Evolutionary conservation across 2,113 vertebrate species (phyloP).

Genomic region (Megalops atlanticus): DNA sequence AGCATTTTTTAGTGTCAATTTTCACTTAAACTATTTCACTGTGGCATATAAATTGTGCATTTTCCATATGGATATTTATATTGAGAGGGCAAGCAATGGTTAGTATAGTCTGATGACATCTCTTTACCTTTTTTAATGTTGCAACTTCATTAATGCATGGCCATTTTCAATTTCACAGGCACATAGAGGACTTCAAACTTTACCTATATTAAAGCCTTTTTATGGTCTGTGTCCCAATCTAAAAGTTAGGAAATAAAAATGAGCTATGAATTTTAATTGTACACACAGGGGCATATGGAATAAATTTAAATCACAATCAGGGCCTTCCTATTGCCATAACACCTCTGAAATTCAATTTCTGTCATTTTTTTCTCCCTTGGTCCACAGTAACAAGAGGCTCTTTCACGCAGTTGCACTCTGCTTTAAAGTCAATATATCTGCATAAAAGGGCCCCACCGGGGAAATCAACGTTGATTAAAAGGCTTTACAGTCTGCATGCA

Average conservation of each 20-base stretch:
- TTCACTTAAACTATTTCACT: too few relatives aligned
- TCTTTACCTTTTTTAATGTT: neutral
- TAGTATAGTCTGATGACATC: neutral
- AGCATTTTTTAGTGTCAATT: too few relatives aligned
- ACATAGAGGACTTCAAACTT: too few relatives aligned
- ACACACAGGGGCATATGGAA: neutral
- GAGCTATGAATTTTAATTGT: neutral
- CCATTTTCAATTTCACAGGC: neutral
- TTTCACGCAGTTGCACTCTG: neutral
- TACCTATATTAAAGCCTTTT: too few relatives aligned
- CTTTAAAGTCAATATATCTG: neutral
- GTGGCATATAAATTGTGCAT: neutral
- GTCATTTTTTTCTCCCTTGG: too few relatives aligned
- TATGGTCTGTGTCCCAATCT: too few relatives aligned
- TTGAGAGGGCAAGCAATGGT: neutral
- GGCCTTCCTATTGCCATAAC: neutral
- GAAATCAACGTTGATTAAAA: slow-evolving; percentile 28
- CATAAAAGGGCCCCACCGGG: slow-evolving; percentile 1
- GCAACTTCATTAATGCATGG: neutral
- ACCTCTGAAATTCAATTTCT: neutral
- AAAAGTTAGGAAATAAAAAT: too few relatives aligned
- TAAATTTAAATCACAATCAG: neutral
- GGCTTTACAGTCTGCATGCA: neutral
- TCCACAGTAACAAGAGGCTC: too few relatives aligned
- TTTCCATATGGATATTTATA: neutral